phyloP scores from a whole-genome alignment of 2,113 vertebrate species.

The Chionodraco myersi region DNA sequence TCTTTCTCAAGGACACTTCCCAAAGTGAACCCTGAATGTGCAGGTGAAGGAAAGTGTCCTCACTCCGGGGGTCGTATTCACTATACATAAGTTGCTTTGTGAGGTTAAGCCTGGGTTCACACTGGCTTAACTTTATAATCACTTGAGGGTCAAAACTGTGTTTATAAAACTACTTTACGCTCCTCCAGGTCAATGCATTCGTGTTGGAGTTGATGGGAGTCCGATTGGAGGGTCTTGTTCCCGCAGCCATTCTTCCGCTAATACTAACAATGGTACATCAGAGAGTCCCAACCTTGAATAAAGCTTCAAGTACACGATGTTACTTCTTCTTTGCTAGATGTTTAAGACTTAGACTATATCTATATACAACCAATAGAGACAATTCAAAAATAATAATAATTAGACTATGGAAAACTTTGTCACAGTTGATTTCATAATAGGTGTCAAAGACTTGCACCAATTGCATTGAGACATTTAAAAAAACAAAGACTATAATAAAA shows the following conservation, averaged over 20 bases:
- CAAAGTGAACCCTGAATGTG: neutral
- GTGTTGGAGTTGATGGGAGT: constrained; percentile 62
- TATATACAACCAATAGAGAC: too few species aligned
- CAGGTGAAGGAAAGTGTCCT: neutral
- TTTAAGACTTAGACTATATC: neutral
- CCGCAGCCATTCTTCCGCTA: constrained; percentile 54
- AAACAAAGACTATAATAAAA: too few species aligned
- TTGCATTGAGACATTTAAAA: too few species aligned
- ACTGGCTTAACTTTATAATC: constrained; percentile 4
- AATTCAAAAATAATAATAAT: too few species aligned
- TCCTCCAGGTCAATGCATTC: neutral
- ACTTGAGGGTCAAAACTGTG: neutral
- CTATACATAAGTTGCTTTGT: neutral
- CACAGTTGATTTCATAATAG: neutral
- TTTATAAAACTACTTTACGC: constrained; percentile 13
- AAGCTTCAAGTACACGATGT: neutral
- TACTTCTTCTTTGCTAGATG: neutral
- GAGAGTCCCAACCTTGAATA: constrained; percentile 45
- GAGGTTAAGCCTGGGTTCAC: neutral
- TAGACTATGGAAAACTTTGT: neutral
- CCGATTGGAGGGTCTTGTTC: constrained; percentile 46
- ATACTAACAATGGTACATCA: constrained; percentile 45
- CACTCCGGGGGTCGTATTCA: neutral
- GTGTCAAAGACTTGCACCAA: too few species aligned
- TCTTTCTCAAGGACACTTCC: neutral